Conservation (phyloP, 2,888 invertebrate genomes). For the Lasioglossum calceatum region DNA sequence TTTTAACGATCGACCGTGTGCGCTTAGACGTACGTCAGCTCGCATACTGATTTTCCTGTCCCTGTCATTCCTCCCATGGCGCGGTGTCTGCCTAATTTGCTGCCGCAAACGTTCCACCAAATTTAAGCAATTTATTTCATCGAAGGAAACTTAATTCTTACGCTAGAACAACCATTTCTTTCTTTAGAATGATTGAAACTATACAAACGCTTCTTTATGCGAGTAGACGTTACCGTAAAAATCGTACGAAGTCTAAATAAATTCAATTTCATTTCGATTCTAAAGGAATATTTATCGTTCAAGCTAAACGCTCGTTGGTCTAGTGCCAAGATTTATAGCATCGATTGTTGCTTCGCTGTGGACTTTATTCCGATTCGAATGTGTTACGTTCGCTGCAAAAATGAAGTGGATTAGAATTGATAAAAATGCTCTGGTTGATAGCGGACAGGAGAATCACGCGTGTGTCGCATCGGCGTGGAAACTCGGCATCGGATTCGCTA, state of each 20-base stretch:
- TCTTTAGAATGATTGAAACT: too few relatives aligned
- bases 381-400: background rate
- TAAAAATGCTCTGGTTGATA: background rate
- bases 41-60: constrained; percentile 14
- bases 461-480: constrained; percentile 22
- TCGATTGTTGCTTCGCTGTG: too few relatives aligned
- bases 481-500: constrained; percentile 28
- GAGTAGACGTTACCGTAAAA: too few relatives aligned
- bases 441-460: constrained; percentile 35
- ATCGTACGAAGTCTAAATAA: background rate
- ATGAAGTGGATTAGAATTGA: background rate
- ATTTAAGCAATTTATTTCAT: background rate
- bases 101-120: background rate
- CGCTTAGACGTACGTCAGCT: constrained; percentile 73
- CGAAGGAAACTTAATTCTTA: background rate
- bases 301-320: too few relatives aligned
- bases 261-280: too few relatives aligned
- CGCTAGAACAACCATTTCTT: background rate
- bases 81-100: background rate
- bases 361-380: background rate
- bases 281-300: background rate
- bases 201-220: too few relatives aligned
- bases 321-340: too few relatives aligned
- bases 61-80: background rate
- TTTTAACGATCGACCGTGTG: constrained; percentile 68